phyloP scores from a whole-genome alignment of 1,140 invertebrate species.

The Drosophila albomicans region DNA sequence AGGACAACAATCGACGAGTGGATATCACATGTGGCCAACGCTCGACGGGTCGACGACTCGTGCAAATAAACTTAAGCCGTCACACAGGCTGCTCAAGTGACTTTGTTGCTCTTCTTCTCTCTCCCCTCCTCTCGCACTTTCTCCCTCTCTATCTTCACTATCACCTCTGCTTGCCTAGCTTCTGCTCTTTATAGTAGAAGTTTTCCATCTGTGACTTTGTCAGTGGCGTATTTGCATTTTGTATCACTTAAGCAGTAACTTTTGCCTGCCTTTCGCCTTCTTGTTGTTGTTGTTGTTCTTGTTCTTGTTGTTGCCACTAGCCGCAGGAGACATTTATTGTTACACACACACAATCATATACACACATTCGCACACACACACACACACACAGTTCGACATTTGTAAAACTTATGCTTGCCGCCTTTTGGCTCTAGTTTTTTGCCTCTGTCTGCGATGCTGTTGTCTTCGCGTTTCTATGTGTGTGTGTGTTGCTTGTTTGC shows the following conservation, averaged over 20 bases:
- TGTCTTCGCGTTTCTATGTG: neutral
- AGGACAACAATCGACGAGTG: conserved; percentile 73
- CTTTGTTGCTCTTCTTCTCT: conserved; percentile 37
- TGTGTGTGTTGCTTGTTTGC: conserved; percentile 54
- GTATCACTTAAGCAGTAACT: conserved; percentile 80
- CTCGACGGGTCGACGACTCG: conserved; percentile 39
- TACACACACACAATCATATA: conserved; percentile 37
- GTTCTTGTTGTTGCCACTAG: conserved; percentile 58
- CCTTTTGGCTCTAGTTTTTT: conserved; percentile 25
- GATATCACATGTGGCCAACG: conserved; percentile 53
- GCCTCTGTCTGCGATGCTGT: conserved; percentile 11
- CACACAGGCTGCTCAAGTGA: conserved; percentile 74
- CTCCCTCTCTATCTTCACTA: neutral
- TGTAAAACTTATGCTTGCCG: conserved; percentile 48
- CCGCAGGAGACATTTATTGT: conserved; percentile 78
- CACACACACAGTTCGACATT: conserved; percentile 19
- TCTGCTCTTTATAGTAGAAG: neutral
- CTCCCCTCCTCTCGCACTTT: neutral
- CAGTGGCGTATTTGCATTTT: conserved; percentile 77
- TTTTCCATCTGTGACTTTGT: conserved; percentile 63
- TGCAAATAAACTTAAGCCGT: conserved; percentile 79
- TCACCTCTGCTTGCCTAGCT: neutral
- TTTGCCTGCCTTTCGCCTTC: conserved; percentile 19
- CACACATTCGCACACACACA: neutral
- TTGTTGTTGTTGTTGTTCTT: neutral